Evolutionary conservation across 2,888 invertebrate genomes (phyloP).

Genomic region (Lumbricus terrestris): DNA sequence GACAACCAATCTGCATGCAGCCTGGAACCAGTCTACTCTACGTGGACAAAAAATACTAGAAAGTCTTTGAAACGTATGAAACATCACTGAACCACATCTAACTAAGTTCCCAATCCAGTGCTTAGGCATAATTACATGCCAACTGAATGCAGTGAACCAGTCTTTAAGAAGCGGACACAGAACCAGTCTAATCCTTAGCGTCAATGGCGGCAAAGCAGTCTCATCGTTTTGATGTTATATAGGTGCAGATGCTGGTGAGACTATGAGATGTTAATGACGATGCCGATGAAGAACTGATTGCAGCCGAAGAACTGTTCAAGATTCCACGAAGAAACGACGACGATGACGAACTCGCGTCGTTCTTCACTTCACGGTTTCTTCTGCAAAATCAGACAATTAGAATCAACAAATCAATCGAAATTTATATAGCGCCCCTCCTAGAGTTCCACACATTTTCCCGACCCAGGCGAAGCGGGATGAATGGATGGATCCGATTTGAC

Average conservation of each 20-base stretch:
- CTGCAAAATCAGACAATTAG: not conserved
- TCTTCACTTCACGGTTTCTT: not conserved
- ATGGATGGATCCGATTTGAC: too few species aligned
- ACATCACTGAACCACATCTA: not conserved
- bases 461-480: too few species aligned
- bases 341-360: not conserved
- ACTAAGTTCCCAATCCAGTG: not conserved
- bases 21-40: not conserved
- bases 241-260: not conserved
- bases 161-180: not conserved
- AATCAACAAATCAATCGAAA: not conserved
- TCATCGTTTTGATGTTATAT: not conserved
- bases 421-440: too few species aligned
- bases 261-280: not conserved
- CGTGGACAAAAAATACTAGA: not conserved
- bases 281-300: not conserved
- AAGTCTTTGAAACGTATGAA: not conserved
- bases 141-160: not conserved
- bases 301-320: not conserved
- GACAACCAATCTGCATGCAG: not conserved
- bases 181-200: not conserved
- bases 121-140: too few species aligned
- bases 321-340: not conserved
- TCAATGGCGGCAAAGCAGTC: not conserved
- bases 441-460: too few species aligned